Evolutionary conservation across 2,888 invertebrate species (phyloP).

Genomic region (Pandemis cinnamomeana): DNA sequence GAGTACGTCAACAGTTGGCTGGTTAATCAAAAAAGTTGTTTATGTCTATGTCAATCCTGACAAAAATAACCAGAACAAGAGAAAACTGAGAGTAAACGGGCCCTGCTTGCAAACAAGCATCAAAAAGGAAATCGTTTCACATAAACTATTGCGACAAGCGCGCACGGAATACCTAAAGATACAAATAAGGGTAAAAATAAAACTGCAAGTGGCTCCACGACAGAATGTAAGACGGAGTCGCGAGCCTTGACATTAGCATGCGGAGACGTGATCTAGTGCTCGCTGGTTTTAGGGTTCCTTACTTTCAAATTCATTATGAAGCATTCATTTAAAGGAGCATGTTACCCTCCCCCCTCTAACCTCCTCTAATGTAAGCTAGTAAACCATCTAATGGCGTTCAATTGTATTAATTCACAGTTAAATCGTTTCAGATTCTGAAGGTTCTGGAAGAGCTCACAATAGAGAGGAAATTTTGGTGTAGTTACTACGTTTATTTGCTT

Average conservation of each 20-base stretch:
- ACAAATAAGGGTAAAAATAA: constrained; percentile 33
- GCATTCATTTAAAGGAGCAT: too few relatives aligned
- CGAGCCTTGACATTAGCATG: constrained; percentile 39
- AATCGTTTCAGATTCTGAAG: too few relatives aligned
- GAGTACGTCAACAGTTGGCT: not conserved
- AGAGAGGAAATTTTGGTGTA: not conserved
- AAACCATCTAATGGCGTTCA: too few relatives aligned
- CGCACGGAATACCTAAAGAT: constrained; percentile 26
- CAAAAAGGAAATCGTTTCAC: constrained; percentile 27
- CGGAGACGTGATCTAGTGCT: constrained; percentile 36
- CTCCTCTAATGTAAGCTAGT: too few relatives aligned
- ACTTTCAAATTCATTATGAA: not conserved
- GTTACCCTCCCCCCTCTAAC: too few relatives aligned
- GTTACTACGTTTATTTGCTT: not conserved
- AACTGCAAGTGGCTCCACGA: constrained; percentile 24
- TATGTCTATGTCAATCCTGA: not conserved
- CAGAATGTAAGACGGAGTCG: constrained; percentile 17
- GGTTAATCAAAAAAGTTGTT: not conserved
- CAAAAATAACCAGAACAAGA: constrained; percentile 10
- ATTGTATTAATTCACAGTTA: too few relatives aligned
- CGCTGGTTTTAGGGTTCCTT: constrained; percentile 20
- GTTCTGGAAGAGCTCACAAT: not conserved
- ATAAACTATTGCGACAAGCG: constrained; percentile 16
- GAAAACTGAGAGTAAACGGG: constrained; percentile 8
- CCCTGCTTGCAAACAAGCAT: constrained; percentile 26